Conservation (phyloP, 2,888 invertebrate species). For the Rhaphigaster nebulosa region DNA sequence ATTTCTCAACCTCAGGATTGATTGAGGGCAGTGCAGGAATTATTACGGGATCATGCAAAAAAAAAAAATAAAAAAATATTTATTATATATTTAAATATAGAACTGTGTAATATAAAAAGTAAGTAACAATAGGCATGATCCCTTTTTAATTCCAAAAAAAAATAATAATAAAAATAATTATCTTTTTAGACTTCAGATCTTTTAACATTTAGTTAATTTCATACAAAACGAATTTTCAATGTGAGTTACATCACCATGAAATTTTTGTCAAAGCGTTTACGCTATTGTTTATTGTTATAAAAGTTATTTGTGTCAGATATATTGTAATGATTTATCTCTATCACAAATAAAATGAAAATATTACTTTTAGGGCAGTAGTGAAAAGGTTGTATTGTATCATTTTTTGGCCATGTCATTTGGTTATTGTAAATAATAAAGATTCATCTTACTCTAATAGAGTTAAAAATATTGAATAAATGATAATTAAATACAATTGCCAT, state of each 20-base stretch:
- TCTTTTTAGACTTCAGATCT: conserved; percentile 49
- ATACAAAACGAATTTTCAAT: conserved; percentile 3
- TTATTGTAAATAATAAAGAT: conserved; percentile 55
- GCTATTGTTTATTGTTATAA: conserved; percentile 53
- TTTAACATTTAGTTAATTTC: conserved; percentile 52
- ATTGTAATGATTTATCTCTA: not conserved
- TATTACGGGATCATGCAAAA: conserved; percentile 43
- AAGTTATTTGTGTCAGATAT: conserved; percentile 9
- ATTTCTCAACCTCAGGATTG: not conserved
- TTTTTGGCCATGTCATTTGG: conserved; percentile 56
- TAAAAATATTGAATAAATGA: conserved; percentile 58
- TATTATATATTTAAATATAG: conserved; percentile 53
- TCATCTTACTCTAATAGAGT: conserved; percentile 54
- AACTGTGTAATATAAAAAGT: conserved; percentile 32
- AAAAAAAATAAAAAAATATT: conserved; percentile 37
- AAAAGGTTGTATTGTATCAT: conserved; percentile 56
- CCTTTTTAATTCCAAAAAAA: conserved; percentile 39
- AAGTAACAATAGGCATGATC: conserved; percentile 37
- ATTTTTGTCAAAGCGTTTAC: conserved; percentile 12
- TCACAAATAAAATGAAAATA: conserved; percentile 49
- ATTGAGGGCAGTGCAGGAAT: conserved; percentile 2
- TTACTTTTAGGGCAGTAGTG: conserved; percentile 54
- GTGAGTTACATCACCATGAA: not conserved
- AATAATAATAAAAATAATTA: not conserved
- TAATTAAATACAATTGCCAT: conserved; percentile 57